Base-by-base conservation (phyloP, 2,888 invertebrate genomes). In the Pseudococcus jackbeardsleyi region DNA sequence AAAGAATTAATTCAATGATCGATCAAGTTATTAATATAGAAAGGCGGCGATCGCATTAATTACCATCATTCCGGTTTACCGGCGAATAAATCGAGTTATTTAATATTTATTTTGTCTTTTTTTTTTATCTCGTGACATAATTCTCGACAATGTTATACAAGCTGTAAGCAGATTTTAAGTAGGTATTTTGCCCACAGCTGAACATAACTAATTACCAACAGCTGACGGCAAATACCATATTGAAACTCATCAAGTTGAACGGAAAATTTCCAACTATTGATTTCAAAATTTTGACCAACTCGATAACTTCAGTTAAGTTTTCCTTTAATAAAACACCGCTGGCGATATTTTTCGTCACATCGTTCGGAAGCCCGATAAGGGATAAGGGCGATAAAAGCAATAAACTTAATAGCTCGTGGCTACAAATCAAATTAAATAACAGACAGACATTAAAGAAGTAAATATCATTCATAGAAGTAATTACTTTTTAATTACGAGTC, bases 41-140 rank as follows among this genome's bases (percentile, higher is more conserved):
- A 82, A 82, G 79, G 79, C 33, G 79, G 79, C 33, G 79, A 72
- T 82, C 8, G 79, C 79, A 82, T 82, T 82, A 82, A 82, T 82
- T 82, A 82, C 3, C 79, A 42, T 12, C 19, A 82, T 77, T 77
- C 79, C 79, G 39, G 79, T 82, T 82, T 82, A 12, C 64, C 79
- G 46, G 17, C 7, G 79, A 19, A 39, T 46, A 46, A 82, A 42
- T 82, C 79, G 22, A 19, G 46, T 82, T 82, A 82, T 82, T 82
- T 46, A 82, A 82, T 82, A 82, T 42, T 82, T 64, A 22, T 64
- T 42, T 82, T 64, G 64, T 64, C 64, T 64, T 64, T 64, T 79
- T 82, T 82, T 64, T 79, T 82, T 82, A n/a, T n/a, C n/a, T 46
- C 42, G 79, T 82, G 79, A 82, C 79, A 82, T 82, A 82, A 82